phyloP scores from a whole-genome alignment of 2,888 invertebrate genomes.

The Watsonalla cultraria region DNA sequence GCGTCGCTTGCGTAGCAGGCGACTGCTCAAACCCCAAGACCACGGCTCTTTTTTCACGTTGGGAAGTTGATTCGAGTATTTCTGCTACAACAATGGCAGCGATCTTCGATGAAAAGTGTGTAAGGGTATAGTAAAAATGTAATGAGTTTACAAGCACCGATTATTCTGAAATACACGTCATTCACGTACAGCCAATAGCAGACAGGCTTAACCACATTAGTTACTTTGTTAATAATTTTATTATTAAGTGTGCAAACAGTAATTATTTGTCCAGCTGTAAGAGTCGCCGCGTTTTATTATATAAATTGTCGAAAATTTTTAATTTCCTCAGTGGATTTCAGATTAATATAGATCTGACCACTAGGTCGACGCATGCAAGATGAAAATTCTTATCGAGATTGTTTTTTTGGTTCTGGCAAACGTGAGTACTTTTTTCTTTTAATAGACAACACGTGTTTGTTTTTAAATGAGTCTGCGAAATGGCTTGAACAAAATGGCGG shows the following conservation, averaged over 20 bases:
- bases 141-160: no score
- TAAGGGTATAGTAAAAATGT: no score
- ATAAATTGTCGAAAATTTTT: constrained; percentile 20
- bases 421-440: constrained; percentile 25
- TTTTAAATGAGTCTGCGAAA: no score
- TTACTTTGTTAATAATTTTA: background rate
- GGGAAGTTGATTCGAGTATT: no score
- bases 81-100: no score
- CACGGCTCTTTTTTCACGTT: no score
- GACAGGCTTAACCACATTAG: background rate
- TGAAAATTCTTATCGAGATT: constrained; percentile 13
- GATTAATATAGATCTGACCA: constrained; percentile 29
- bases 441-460: background rate
- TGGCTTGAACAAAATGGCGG: no score
- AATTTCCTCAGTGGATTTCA: constrained; percentile 25
- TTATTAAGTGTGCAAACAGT: constrained; percentile 4
- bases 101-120: no score
- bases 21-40: no score
- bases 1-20: no score
- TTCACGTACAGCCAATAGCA: no score
- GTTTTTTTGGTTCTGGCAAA: constrained; percentile 20
- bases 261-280: constrained; percentile 18
- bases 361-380: constrained; percentile 15
- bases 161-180: background rate
- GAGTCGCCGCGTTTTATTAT: constrained; percentile 16